Evolutionary conservation across 2,113 vertebrate species (phyloP).

Genomic region (Chloropsis cyanopogon): DNA sequence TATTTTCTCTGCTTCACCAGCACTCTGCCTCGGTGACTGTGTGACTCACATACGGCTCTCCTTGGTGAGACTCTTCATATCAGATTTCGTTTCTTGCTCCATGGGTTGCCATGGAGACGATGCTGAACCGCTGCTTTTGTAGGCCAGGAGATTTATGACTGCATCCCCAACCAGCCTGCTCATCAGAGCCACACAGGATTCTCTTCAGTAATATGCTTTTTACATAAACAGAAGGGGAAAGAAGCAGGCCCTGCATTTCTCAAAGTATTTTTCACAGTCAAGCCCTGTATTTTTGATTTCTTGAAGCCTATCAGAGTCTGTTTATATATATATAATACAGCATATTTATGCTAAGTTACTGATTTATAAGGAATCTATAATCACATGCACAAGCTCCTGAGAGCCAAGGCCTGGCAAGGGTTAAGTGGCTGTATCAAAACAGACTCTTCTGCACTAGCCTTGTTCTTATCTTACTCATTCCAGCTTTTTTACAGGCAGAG

Average conservation of each 20-base stretch:
- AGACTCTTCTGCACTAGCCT: neutral
- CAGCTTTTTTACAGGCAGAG: neutral
- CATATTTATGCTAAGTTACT: neutral
- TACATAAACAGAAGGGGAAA: constrained; percentile 16
- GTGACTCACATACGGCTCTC: constrained; percentile 34
- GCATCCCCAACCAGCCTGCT: constrained; percentile 24
- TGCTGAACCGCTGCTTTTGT: constrained; percentile 42
- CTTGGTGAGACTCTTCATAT: constrained; percentile 9
- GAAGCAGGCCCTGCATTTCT: neutral
- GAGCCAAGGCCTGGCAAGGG: neutral
- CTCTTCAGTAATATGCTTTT: neutral
- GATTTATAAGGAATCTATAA: neutral
- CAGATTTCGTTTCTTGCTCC: constrained; percentile 64
- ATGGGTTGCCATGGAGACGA: constrained; percentile 65
- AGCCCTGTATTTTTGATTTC: neutral
- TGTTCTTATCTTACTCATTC: neutral
- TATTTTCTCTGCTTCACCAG: constrained; percentile 20
- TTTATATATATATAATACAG: neutral
- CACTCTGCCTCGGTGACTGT: neutral
- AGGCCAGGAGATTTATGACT: constrained; percentile 54
- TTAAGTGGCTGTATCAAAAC: neutral
- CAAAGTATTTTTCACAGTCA: neutral
- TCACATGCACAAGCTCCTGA: neutral
- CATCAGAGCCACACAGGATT: constrained; percentile 3
- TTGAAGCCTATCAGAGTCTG: neutral